Percentiles rank a stretch among this genome's conserved stretches.
Conservation (phyloP, 2,888 invertebrate genomes). For the Lysandra coridon region DNA sequence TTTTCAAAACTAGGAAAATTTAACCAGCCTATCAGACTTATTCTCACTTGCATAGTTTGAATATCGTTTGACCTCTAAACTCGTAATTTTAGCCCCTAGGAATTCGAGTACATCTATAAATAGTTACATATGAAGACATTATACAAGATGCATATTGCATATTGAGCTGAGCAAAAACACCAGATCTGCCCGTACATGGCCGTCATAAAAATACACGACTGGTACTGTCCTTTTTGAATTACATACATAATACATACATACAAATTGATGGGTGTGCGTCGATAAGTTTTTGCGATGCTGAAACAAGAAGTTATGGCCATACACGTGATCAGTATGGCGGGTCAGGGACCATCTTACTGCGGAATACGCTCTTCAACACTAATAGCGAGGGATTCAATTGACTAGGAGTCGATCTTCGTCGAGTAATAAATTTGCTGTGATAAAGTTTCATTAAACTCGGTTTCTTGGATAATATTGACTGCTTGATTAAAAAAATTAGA, state of each 20-base stretch:
- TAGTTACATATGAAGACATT: slow-evolving; percentile 16
- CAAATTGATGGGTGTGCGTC: slow-evolving; percentile 13
- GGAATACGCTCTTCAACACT: background rate
- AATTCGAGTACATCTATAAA: slow-evolving; percentile 22
- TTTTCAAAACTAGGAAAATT: no score
- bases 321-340: background rate
- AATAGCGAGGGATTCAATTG: background rate
- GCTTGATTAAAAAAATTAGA: no score
- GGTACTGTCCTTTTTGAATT: slow-evolving; percentile 22
- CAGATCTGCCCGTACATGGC: slow-evolving; percentile 20
- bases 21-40: no score
- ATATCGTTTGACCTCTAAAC: background rate
- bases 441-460: background rate
- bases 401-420: background rate
- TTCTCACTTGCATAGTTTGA: background rate
- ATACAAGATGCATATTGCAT: slow-evolving; percentile 3
- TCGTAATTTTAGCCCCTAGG: background rate
- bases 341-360: background rate
- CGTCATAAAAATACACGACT: slow-evolving; percentile 4
- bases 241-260: slow-evolving; percentile 26
- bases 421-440: background rate
- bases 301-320: slow-evolving; percentile 16
- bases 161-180: slow-evolving; percentile 8
- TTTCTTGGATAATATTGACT: no score
- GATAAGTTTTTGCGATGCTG: slow-evolving; percentile 5